Percentiles rank a stretch among this genome's conserved stretches.
These are phyloP conservation scores for Tetraneura akinire DNA, from an alignment of 1,140 invertebrate genomes.

Conservation along the genomic window DNA sequence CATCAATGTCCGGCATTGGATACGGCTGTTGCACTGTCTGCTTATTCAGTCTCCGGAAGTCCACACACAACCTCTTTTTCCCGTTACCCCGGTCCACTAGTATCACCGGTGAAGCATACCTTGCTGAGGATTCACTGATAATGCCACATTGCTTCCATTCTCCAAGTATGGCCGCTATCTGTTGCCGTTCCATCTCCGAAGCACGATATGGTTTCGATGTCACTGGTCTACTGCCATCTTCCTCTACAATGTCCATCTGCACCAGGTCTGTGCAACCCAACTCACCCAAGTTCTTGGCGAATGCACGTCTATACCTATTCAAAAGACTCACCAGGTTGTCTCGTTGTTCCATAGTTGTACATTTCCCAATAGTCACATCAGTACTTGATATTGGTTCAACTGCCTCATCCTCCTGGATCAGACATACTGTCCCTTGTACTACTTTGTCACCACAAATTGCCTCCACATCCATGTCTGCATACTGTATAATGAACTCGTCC, in stretches of 20 bases:
- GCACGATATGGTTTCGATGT: too few species aligned
- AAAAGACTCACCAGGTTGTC: not conserved
- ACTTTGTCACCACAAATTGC: too few species aligned
- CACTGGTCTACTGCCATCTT: too few species aligned
- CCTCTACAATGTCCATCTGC: not conserved
- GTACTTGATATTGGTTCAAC: too few species aligned
- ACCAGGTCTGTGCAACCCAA: slow-evolving; percentile 3
- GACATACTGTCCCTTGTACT: too few species aligned
- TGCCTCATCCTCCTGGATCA: too few species aligned
- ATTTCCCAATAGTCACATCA: too few species aligned
- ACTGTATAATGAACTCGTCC: too few species aligned
- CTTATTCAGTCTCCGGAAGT: slow-evolving; percentile 59
- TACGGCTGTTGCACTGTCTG: slow-evolving; percentile 60
- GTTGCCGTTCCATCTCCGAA: too few species aligned
- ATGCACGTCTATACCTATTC: too few species aligned
- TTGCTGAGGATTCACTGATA: slow-evolving; percentile 54
- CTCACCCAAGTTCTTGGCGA: not conserved
- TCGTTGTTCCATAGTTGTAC: not conserved
- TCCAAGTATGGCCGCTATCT: too few species aligned
- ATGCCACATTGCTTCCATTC: slow-evolving; percentile 50
- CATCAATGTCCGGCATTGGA: slow-evolving; percentile 63
- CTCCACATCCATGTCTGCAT: too few species aligned
- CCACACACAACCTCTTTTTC: slow-evolving; percentile 58
- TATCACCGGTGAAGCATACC: slow-evolving; percentile 52
- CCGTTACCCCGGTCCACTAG: slow-evolving; percentile 46